Percentiles rank a stretch among this genome's conserved stretches.
Conservation (phyloP, 92 coral and sea anemone species). For the Porites divaricata region DNA sequence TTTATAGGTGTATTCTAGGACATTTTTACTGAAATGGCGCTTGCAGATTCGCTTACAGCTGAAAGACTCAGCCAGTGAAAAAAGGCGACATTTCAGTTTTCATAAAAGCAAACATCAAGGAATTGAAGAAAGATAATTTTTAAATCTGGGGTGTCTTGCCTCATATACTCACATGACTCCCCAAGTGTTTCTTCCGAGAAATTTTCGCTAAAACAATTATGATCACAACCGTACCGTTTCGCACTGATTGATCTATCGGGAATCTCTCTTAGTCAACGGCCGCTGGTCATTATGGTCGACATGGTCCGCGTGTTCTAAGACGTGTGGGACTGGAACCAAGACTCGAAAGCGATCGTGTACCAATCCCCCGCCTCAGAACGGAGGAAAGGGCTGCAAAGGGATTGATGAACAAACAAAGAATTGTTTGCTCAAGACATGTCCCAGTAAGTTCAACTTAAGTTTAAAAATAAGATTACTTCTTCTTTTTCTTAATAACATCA, state of each 20-base stretch:
- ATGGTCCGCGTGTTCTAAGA: conserved; percentile 50
- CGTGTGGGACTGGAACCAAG: conserved; percentile 45
- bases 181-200: too few species aligned
- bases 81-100: too few species aligned
- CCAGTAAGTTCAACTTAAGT: conserved; percentile 12
- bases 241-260: background rate
- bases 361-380: conserved; percentile 32
- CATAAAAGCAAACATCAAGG: too few species aligned
- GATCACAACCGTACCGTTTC: background rate
- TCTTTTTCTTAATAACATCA: too few species aligned
- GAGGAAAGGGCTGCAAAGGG: conserved; percentile 20
- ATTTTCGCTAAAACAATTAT: background rate
- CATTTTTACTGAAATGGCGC: too few species aligned
- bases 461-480: background rate
- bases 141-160: too few species aligned
- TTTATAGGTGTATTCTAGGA: too few species aligned
- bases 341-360: conserved; percentile 38
- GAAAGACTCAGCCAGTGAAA: too few species aligned
- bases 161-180: too few species aligned
- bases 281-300: conserved; percentile 38
- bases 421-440: conserved; percentile 15
- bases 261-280: conserved; percentile 34
- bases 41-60: too few species aligned
- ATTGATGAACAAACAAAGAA: conserved; percentile 18
- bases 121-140: too few species aligned